phyloP scores from a whole-genome alignment of 2,888 invertebrate species.

The Cephonodes hylas region DNA sequence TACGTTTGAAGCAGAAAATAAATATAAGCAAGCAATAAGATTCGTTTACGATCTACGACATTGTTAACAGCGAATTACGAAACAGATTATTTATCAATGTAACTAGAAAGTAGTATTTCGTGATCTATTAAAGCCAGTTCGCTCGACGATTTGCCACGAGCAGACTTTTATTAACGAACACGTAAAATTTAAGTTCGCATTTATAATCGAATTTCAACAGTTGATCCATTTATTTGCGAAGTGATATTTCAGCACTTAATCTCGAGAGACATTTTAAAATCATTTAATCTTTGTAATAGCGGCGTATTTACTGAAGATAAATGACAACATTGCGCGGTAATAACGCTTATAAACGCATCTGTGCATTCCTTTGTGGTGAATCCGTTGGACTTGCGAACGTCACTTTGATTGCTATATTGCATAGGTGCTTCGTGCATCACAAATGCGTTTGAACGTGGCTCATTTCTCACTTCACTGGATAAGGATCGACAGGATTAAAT shows the following conservation, averaged over 20 bases:
- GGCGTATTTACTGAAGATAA: background rate
- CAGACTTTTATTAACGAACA: background rate
- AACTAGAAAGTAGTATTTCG: slow-evolving; percentile 9
- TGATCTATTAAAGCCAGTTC: slow-evolving; percentile 24
- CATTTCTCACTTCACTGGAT: background rate
- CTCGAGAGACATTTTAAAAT: slow-evolving; percentile 3
- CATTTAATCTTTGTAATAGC: slow-evolving; percentile 8
- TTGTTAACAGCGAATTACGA: background rate
- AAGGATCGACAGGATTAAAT: background rate
- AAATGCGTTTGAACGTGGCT: background rate
- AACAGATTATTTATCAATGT: background rate
- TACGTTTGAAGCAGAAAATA: no score
- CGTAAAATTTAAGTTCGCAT: background rate
- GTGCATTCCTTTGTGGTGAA: slow-evolving; percentile 1
- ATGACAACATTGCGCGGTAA: slow-evolving; percentile 1
- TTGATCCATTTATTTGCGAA: background rate
- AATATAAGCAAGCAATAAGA: background rate
- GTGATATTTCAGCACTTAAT: slow-evolving; percentile 3
- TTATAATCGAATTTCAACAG: slow-evolving; percentile 1
- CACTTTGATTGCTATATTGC: background rate
- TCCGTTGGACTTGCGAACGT: background rate
- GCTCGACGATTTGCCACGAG: slow-evolving; percentile 9
- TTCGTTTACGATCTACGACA: background rate
- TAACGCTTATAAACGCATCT: slow-evolving; percentile 5
- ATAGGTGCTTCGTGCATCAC: background rate